Base-by-base conservation (phyloP, 2,113 vertebrate genomes). In the Poecile atricapillus region DNA sequence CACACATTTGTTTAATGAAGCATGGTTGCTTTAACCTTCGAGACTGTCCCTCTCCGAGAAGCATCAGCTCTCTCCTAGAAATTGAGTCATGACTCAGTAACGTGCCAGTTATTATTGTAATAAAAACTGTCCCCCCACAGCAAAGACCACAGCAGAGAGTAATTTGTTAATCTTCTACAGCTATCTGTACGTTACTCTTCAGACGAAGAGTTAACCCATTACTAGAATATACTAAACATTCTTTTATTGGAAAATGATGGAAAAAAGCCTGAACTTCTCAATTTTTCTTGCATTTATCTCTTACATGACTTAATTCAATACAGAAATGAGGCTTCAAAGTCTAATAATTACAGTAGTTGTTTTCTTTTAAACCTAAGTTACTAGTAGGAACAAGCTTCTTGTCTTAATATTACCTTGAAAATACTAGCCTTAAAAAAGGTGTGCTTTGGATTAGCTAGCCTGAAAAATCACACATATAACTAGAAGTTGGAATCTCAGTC, bases 1-100 rank as follows among this genome's bases (percentile, higher is more conserved):
- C 75, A 89, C 43, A 35, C 93, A 94, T 97, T 91, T 97, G 95
- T 96, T 96, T 97, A 98, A 98, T 98, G 97, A 97, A 89, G 92
- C 97, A 82, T 97, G 91, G 94, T 97, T 95, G 91, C 96, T 97
- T 97, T 97, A 97, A 96, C 96, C 96, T 97, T 97, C 83, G 59
- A 91, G 94, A 92, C 75, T 90, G 89, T 93, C 74, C 93, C 95
- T 97, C 95, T 95, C 91, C 4, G 49, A 97, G 93, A 94, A 96
- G 69, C 88, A 91, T 92, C 83, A 78, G 74, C 70, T 94, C 83
- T 97, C 60, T 95, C 64, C 80, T 91, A 83, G 90, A 96, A 97
- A 97, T 90, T 96, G 94, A 97, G 90, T 91, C 95, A 93, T 95
- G 93, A 94, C 89, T 93, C 49, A 91, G 83, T 94, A 95, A 94